Evolutionary conservation across 2,113 vertebrate species (phyloP).

Genomic region (Apodemus speciosus): DNA sequence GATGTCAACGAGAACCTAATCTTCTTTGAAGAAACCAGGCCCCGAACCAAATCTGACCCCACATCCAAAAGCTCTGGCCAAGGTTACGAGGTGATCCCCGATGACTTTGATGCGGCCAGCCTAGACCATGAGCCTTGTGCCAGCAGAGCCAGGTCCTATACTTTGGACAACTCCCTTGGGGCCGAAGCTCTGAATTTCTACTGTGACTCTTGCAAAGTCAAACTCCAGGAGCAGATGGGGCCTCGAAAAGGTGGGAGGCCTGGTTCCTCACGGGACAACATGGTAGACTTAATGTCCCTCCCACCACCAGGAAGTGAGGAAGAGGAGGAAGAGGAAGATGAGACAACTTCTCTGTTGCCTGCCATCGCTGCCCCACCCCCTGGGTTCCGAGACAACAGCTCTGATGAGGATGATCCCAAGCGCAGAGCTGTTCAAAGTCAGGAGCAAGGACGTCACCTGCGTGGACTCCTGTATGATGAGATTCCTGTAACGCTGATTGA

Average conservation of each 20-base stretch:
- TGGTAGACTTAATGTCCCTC: conserved; percentile 95
- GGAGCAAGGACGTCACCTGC: conserved; percentile 83
- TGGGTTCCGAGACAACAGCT: conserved; percentile 98
- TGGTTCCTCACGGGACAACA: conserved; percentile 87
- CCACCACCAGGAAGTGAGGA: conserved; percentile 96
- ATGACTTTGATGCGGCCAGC: conserved; percentile 82
- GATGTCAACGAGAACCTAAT: conserved; percentile 98
- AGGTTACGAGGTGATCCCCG: conserved; percentile 76
- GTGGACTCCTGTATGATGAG: conserved; percentile 89
- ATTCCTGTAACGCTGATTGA: conserved; percentile 97
- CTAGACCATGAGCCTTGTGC: conserved; percentile 83
- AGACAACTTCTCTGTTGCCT: conserved; percentile 88
- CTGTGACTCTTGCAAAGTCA: conserved; percentile 96
- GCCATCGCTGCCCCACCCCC: conserved; percentile 96
- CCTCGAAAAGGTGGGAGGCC: conserved; percentile 81
- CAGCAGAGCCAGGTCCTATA: conserved; percentile 92
- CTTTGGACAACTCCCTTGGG: conserved; percentile 90
- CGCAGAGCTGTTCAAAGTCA: conserved; percentile 85
- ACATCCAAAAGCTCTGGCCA: conserved; percentile 93
- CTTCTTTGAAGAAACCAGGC: conserved; percentile 91
- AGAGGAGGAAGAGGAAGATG: conserved; percentile 84
- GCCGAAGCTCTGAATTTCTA: conserved; percentile 85
- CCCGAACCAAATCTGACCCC: conserved; percentile 97
- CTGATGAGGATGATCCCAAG: conserved; percentile 96
- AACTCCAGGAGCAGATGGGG: conserved; percentile 86